A percentile compares a stretch with the other conserved stretches of the same genome.
phyloP scores from a whole-genome alignment of 2,113 vertebrate genomes.

The Eupsittula cactorum region DNA sequence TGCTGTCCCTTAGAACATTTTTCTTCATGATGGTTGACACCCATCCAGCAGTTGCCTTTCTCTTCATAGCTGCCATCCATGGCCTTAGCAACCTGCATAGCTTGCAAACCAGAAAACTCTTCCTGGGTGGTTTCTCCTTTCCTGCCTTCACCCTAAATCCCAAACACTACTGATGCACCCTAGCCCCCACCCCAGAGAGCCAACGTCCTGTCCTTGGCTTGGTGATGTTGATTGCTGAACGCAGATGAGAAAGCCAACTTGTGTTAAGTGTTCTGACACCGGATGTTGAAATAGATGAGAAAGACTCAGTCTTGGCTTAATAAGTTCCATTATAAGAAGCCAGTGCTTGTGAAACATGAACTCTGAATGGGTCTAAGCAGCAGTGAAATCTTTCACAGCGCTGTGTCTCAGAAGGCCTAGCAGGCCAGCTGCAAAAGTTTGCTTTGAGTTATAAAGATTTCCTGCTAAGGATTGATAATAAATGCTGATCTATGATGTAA shows the following conservation, averaged over 20 bases:
- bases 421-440: neutral
- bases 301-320: neutral
- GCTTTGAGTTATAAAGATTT: neutral
- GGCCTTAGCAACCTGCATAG: fast-evolving
- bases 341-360: neutral
- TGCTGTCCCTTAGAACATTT: neutral
- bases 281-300: neutral
- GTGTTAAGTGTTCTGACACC: fast-evolving
- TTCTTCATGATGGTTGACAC: neutral
- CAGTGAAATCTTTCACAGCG: neutral
- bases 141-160: neutral
- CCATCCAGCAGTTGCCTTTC: neutral
- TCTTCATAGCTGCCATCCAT: neutral
- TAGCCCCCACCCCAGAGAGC: neutral
- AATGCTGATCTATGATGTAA: neutral
- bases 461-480: neutral
- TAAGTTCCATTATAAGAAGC: neutral
- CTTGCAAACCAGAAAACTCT: neutral
- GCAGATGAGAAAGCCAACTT: neutral
- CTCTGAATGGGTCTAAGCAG: neutral
- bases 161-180: fast-evolving
- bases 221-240: neutral
- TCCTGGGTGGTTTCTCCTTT: neutral
- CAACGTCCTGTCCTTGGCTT: neutral
- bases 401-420: neutral